Evolutionary conservation across 2,888 invertebrate genomes (phyloP), one percentile per base, ranked within the genome.

Genomic region (Agrotis clavis): DNA sequence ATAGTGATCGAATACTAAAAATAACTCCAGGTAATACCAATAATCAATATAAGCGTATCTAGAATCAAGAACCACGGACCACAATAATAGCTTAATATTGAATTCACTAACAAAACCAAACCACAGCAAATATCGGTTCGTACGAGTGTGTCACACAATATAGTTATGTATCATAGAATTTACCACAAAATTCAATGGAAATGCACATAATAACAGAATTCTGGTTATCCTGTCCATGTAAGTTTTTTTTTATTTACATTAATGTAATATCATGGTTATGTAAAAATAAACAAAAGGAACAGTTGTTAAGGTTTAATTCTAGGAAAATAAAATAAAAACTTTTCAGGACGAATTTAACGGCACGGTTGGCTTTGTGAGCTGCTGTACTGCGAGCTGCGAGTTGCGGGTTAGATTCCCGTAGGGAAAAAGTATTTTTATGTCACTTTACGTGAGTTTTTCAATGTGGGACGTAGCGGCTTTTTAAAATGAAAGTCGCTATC

Each of bases 401-500:
- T 35, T 0, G 7, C 35, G 7, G 7, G 35, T 35, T 35, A 0
- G 5, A 35, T 35, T 35, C 35, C 7, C 7, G 35, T 35, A 35
- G 4, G 30, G 35, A 35, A 7, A 1, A 7, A 35, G 6, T 7
- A 35, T 35, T 35, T 7, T 6, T 35, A 35, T 1, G 35, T 35
- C 35, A 35, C 0, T 7, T 35, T 35, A 11, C 41, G 41, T 41
- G 9, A 41, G 9, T 41, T 41, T 41, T 4, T 2, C 11, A 41
- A 9, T 41, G 2, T 9, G 41, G 41, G 41, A 5, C 9, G 11
- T 11, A 41, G 41, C 9, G 11, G 2, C 6, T 18, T 45, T 45
- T 18, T 18, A 0, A 60, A 41, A 54, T 3, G 4, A 2, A 9
- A 51, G 48, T 9, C 79, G 75, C 82, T 71, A 11, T 16, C 16